A percentile compares a stretch with the other conserved stretches of the same genome.
Evolutionary conservation across 37 sponge, comb jelly and placozoan genomes (phyloP).

Genomic region (Bolinopsis microptera): DNA sequence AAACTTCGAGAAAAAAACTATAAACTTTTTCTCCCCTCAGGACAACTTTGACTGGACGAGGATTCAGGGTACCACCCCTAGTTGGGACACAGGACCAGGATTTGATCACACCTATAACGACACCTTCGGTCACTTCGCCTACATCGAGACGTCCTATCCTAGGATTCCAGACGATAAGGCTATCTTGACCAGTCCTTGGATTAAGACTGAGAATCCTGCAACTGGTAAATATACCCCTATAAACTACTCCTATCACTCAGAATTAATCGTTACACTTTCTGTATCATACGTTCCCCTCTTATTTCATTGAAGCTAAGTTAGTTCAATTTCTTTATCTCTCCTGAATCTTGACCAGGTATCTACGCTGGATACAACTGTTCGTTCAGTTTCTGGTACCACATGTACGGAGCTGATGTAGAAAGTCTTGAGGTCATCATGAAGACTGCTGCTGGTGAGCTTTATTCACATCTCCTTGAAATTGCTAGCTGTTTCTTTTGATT

Average conservation of each 20-base stretch:
- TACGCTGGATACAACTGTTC: constrained; percentile 60
- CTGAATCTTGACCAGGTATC: background rate
- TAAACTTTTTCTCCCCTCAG: too few relatives aligned
- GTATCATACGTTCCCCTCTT: background rate
- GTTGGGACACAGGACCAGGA: constrained; percentile 65
- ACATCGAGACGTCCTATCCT: constrained; percentile 58
- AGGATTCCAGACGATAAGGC: constrained; percentile 61
- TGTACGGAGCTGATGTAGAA: constrained; percentile 53
- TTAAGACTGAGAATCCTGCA: constrained; percentile 62
- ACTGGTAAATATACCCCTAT: background rate
- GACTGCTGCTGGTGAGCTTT: constrained; percentile 16
- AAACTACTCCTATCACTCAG: too few relatives aligned
- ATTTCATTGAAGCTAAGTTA: background rate
- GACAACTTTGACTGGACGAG: constrained; percentile 69
- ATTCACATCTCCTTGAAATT: too few relatives aligned
- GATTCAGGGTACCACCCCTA: constrained; percentile 66
- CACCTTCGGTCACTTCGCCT: constrained; percentile 60
- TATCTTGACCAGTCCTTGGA: constrained; percentile 64
- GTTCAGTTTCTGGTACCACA: constrained; percentile 68
- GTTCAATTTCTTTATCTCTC: too few relatives aligned
- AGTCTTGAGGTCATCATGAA: constrained; percentile 62
- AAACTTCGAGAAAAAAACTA: too few relatives aligned
- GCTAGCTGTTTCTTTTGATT: too few relatives aligned
- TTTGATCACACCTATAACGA: constrained; percentile 67
- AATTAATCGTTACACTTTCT: too few relatives aligned